Percentiles rank a stretch among this genome's conserved stretches.
phyloP scores from a whole-genome alignment of 2,888 invertebrate genomes.

The Drosophila helvetica region DNA sequence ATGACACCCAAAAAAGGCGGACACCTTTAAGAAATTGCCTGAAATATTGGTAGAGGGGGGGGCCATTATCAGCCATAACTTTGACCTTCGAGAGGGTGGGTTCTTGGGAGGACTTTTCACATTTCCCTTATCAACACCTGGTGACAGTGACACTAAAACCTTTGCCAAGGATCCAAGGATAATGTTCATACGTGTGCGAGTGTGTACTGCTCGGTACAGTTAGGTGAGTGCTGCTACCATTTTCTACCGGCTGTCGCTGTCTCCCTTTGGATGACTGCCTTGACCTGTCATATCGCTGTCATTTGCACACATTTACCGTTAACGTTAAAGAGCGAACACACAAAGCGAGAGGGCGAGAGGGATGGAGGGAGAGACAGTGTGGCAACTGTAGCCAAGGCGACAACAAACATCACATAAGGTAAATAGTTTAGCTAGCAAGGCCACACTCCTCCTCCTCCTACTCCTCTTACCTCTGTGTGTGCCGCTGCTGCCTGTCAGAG shows the following conservation, averaged over 20 bases:
- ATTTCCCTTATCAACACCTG: slow-evolving; percentile 69
- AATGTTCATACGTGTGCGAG: slow-evolving; percentile 34
- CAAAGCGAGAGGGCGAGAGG: slow-evolving; percentile 11
- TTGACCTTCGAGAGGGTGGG: slow-evolving; percentile 49
- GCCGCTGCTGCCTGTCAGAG: slow-evolving; percentile 14
- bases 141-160: slow-evolving; percentile 75
- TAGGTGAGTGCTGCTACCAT: neutral
- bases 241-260: slow-evolving; percentile 8
- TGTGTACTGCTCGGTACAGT: neutral
- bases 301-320: slow-evolving; percentile 68
- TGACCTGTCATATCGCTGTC: slow-evolving; percentile 75
- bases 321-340: slow-evolving; percentile 52
- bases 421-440: slow-evolving; percentile 68
- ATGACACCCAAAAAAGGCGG: neutral
- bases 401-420: slow-evolving; percentile 43
- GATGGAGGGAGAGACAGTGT: slow-evolving; percentile 8
- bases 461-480: neutral
- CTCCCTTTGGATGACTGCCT: slow-evolving; percentile 35
- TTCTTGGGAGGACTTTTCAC: slow-evolving; percentile 16
- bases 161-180: slow-evolving; percentile 65
- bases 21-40: slow-evolving; percentile 18
- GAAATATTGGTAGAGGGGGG: slow-evolving; percentile 1
- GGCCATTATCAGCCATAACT: slow-evolving; percentile 45
- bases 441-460: slow-evolving; percentile 3
- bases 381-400: slow-evolving; percentile 59